phyloP scores from a whole-genome alignment of 2,797 vertebrate species.

The Malacoctenus gilli region DNA sequence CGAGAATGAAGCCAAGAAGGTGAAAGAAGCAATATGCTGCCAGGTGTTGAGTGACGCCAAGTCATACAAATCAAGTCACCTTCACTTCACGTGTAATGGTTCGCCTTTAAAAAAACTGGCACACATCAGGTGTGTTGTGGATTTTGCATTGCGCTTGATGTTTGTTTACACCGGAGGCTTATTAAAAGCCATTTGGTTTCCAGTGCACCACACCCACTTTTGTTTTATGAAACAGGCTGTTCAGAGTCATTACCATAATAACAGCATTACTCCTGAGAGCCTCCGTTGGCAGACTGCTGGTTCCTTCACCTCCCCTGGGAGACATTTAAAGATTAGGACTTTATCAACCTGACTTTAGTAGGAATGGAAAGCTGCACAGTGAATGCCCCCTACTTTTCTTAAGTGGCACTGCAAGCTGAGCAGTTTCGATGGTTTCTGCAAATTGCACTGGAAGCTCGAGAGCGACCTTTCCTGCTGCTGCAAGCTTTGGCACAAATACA shows the following conservation, averaged over 20 bases:
- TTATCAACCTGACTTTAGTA: background rate
- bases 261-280: constrained; percentile 12
- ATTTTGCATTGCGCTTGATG: background rate
- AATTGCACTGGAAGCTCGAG: no score
- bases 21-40: no score
- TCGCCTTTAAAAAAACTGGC: background rate
- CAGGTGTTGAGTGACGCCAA: no score
- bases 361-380: constrained; percentile 1
- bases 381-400: background rate
- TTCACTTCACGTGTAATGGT: no score
- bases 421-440: no score
- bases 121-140: background rate
- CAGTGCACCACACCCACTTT: constrained; percentile 26
- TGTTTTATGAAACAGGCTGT: constrained; percentile 22
- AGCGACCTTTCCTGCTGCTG: no score
- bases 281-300: background rate
- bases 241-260: constrained; percentile 37
- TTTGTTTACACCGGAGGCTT: constrained; percentile 7
- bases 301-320: constrained; percentile 1
- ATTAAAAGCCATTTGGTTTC: constrained; percentile 17
- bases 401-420: background rate
- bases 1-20: background rate
- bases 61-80: background rate
- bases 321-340: background rate
- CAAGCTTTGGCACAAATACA: no score